A percentile compares a stretch with the other conserved stretches of the same genome.
phyloP scores from a whole-genome alignment of 2,888 invertebrate genomes.

The Cheiracanthium punctorium region DNA sequence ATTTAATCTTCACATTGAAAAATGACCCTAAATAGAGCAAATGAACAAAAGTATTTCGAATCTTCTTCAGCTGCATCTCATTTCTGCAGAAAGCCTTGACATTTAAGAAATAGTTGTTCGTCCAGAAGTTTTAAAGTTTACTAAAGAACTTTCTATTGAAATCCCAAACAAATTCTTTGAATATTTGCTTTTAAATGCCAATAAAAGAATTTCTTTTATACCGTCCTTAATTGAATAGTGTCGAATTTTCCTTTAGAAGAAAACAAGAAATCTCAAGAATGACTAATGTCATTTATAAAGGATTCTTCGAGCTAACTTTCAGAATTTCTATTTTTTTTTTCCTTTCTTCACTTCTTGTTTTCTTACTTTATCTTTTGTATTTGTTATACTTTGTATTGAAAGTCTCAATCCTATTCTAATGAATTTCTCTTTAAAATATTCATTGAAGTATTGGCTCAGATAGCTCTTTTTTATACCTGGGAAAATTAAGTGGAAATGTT shows the following conservation, averaged over 20 bases:
- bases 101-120: neutral
- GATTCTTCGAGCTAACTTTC: neutral
- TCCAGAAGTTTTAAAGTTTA: neutral
- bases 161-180: neutral
- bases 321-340: neutral
- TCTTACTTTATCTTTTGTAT: neutral
- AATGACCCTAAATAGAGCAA: neutral
- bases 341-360: neutral
- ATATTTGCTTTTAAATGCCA: neutral
- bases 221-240: neutral
- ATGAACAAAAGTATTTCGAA: neutral
- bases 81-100: neutral
- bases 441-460: no score
- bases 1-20: neutral
- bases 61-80: neutral
- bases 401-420: no score
- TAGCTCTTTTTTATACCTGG: no score
- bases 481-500: no score
- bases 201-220: neutral
- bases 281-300: neutral
- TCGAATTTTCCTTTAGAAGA: neutral
- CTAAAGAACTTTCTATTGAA: neutral
- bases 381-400: neutral
- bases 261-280: neutral
- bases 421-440: no score